Percentiles rank a stretch among this genome's conserved stretches.
Evolutionary conservation across 2,888 invertebrate species (phyloP).

Genomic region (Cistogaster globosa): DNA sequence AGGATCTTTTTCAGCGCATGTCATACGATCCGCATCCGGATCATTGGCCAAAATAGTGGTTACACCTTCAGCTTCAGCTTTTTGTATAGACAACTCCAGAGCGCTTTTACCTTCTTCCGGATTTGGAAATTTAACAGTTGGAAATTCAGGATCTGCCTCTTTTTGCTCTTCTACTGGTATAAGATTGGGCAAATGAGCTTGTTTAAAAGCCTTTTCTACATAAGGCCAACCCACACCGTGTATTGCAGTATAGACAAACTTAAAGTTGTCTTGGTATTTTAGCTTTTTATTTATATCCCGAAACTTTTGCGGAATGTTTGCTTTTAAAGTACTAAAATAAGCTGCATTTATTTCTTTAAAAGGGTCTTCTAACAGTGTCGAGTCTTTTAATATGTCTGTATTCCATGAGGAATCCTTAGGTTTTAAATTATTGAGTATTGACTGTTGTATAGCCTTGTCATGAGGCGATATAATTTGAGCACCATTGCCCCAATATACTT

Average conservation of each 20-base stretch:
- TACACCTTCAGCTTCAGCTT: slow-evolving; percentile 89
- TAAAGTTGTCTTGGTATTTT: slow-evolving; percentile 82
- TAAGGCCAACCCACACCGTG: slow-evolving; percentile 97
- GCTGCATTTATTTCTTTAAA: slow-evolving; percentile 86
- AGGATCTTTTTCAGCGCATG: slow-evolving; percentile 92
- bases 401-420: slow-evolving; percentile 93
- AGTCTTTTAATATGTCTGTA: slow-evolving; percentile 84
- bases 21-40: slow-evolving; percentile 98
- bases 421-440: slow-evolving; percentile 89
- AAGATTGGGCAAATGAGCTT: slow-evolving; percentile 87
- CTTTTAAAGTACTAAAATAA: slow-evolving; percentile 87
- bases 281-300: slow-evolving; percentile 84
- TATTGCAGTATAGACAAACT: slow-evolving; percentile 97
- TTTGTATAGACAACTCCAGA: slow-evolving; percentile 88
- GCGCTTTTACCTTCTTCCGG: slow-evolving; percentile 97
- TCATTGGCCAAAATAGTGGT: slow-evolving; percentile 96
- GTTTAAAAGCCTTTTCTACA: slow-evolving; percentile 89
- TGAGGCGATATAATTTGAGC: slow-evolving; percentile 97
- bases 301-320: slow-evolving; percentile 84
- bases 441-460: slow-evolving; percentile 92
- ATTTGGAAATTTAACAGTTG: slow-evolving; percentile 98
- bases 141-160: slow-evolving; percentile 97
- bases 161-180: slow-evolving; percentile 86
- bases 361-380: slow-evolving; percentile 87
- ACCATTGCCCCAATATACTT: slow-evolving; percentile 98